Conservation (phyloP, 2,113 vertebrate genomes). For the Caloenas nicobarica region DNA sequence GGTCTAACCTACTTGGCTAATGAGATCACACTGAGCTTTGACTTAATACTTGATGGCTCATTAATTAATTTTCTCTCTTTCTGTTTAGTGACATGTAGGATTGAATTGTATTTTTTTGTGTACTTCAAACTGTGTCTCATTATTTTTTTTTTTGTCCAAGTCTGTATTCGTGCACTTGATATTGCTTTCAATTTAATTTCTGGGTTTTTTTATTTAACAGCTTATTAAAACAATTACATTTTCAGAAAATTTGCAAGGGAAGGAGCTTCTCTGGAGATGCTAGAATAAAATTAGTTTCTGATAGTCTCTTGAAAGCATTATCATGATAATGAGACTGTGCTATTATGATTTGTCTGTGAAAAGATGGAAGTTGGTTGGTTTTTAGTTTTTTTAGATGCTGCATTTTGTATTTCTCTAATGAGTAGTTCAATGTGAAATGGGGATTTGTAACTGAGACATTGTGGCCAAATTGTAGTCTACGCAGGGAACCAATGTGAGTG, state of each 20-base stretch:
- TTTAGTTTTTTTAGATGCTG: not conserved
- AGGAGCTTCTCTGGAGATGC: not conserved
- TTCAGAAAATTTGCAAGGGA: not conserved
- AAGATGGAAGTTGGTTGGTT: not conserved
- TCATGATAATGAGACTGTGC: not conserved
- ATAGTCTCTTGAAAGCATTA: not conserved
- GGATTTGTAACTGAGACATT: not conserved
- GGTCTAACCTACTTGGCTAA: slow-evolving; percentile 28
- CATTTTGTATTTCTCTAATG: not conserved
- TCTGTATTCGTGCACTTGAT: not conserved
- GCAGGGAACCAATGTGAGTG: not conserved
- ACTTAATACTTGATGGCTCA: slow-evolving; percentile 7
- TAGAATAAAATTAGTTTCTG: not conserved
- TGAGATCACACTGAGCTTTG: not conserved
- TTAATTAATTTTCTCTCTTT: slow-evolving; percentile 26
- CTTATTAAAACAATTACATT: not conserved
- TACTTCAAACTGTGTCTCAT: not conserved
- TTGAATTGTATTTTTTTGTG: not conserved
- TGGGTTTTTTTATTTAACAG: not conserved
- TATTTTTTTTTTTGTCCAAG: not conserved
- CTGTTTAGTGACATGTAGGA: not conserved
- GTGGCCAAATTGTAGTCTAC: not conserved
- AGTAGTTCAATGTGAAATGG: not conserved
- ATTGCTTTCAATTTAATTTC: not conserved
- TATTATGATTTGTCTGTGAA: not conserved